Base-by-base conservation (phyloP, 1,140 invertebrate species). In the Yoshiicerus persimilis region DNA sequence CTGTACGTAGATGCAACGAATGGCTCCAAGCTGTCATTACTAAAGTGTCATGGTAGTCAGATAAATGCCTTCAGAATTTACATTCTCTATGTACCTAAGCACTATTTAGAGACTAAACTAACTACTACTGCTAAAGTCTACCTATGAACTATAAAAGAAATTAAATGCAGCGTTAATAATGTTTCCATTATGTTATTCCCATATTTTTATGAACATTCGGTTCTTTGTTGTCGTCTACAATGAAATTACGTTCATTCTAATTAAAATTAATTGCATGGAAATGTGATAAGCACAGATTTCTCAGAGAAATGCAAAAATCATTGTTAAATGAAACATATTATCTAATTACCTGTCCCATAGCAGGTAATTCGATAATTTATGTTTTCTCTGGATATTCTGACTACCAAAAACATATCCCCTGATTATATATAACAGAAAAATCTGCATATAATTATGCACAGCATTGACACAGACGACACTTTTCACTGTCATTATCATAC, bases 191-290 rank as follows among this genome's bases (percentile, higher is more conserved):
- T 23, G 75, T n/a, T 80, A 80, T 80, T 80, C 32, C 23, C 75
- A 80, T 80, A 80, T 80, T 80, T 80, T 80, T 80, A 38, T 80
- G 66, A 70, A 70, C 27, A 32, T 30, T 30, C 23, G 30, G 25
- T 30, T 70, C 66, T 30, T 70, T 70, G 64, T 70, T 27, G 64
- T 30, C 64, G 36, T 34, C 34, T 36, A 80, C 66, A 32, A 80
- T 80, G 34, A 80, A 23, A 34, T 80, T 80, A n/a, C 30, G 30
- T 34, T 16, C 32, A 80, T 80, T 80, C 75, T 38, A 80, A 80
- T 80, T 34, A 80, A 38, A 80, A 80, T 80, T 80, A 80, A 80
- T 80, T 80, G 75, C 30, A n/a, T 80, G 75, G 75, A 80, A 70
- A 80, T 80, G 34, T 16, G 75, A 80, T 80, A 25, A 38, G 47